A percentile compares a stretch with the other conserved stretches of the same genome.
These are phyloP conservation scores for Cryptocephalus primarius DNA, from an alignment of 2,888 invertebrate genomes.

Conservation along the genomic window DNA sequence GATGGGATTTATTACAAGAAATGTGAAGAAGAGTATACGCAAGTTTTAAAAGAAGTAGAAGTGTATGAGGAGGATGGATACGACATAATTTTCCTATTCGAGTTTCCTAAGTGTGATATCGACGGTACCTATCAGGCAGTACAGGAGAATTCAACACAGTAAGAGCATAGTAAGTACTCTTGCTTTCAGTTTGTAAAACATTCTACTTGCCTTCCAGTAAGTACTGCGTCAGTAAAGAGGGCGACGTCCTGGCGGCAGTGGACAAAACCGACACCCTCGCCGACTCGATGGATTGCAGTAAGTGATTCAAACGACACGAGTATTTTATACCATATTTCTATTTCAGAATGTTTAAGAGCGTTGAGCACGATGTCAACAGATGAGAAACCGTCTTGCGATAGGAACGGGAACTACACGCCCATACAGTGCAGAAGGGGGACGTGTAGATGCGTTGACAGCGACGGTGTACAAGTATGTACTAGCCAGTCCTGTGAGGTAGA, in stretches of 20 bases:
- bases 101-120: conserved; percentile 38
- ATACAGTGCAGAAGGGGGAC: conserved; percentile 50
- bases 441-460: conserved; percentile 52
- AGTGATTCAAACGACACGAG: conserved; percentile 27
- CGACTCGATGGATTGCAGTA: conserved; percentile 49
- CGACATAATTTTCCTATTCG: conserved; percentile 23
- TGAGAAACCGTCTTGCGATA: conserved; percentile 45
- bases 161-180: conserved; percentile 8
- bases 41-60: conserved; percentile 26
- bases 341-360: conserved; percentile 52
- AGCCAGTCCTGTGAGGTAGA: conserved; percentile 19
- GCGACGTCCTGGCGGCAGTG: conserved; percentile 41
- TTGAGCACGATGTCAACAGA: conserved; percentile 28
- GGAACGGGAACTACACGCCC: conserved; percentile 51
- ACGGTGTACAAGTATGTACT: conserved; percentile 43
- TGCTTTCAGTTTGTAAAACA: background rate
- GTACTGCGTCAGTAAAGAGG: conserved; percentile 48
- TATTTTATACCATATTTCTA: conserved; percentile 1
- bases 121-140: conserved; percentile 41
- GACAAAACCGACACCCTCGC: conserved; percentile 31
- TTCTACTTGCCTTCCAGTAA: conserved; percentile 26
- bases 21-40: conserved; percentile 33
- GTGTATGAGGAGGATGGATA: conserved; percentile 25
- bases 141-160: conserved; percentile 32
- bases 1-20: conserved; percentile 29